Percentiles rank a stretch among this genome's conserved stretches.
Evolutionary conservation across 2,797 vertebrate species (phyloP).

Genomic region (Manis pentadactyla): DNA sequence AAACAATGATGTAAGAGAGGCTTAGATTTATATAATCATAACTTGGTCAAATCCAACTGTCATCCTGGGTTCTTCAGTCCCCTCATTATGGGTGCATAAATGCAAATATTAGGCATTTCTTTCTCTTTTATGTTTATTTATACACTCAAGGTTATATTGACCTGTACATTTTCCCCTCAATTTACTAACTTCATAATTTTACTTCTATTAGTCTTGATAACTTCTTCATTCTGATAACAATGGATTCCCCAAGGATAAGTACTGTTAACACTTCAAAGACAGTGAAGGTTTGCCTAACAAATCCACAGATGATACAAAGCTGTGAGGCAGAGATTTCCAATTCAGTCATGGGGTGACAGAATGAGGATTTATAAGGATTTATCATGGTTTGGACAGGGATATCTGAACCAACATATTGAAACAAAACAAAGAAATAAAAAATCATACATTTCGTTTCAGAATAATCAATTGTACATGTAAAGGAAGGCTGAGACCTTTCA

Average conservation of each 20-base stretch:
- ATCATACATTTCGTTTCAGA: conserved; percentile 35
- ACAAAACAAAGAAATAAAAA: conserved; percentile 34
- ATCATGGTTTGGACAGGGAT: neutral
- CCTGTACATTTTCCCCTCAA: neutral
- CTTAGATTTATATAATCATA: neutral
- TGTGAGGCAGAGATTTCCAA: neutral
- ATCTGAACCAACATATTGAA: neutral
- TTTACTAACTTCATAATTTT: conserved; percentile 11
- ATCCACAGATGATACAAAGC: neutral
- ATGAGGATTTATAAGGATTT: conserved; percentile 4
- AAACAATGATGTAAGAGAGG: neutral
- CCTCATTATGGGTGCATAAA: neutral
- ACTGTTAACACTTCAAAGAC: neutral
- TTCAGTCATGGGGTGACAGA: conserved; percentile 16
- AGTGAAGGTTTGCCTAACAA: conserved; percentile 39
- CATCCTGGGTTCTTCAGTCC: neutral
- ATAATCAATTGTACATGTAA: neutral
- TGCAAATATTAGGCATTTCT: neutral
- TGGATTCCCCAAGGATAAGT: neutral
- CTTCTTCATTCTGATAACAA: neutral
- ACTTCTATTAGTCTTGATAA: neutral
- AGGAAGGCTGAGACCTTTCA: neutral
- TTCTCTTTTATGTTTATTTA: neutral
- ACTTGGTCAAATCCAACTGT: neutral
- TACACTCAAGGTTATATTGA: neutral